Base-by-base conservation (phyloP, 2,113 vertebrate species). In the Heterotilapia buettikoferi region DNA sequence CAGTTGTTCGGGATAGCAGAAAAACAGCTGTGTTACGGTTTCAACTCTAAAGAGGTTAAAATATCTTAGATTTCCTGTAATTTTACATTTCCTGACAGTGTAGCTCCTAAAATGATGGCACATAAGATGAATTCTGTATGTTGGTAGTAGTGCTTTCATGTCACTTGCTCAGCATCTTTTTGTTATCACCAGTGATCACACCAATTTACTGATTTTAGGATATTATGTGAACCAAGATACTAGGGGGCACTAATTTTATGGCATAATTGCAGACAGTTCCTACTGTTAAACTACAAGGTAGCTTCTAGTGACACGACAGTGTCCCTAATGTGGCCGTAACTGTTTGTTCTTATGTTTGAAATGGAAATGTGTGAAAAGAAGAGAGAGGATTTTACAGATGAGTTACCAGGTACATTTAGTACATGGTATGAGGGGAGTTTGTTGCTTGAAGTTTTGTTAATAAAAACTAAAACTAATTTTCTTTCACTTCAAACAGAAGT, bases 401-500 rank as follows among this genome's bases (percentile, higher is more conserved):
- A 71, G 38, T 71, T 43, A 0, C 4, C 36, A 43, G 5, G 36
- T 71, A 0, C 0, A 1, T 68, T 5, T 68, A 40, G 6, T 68
- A 5, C 61, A 33, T 61, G 29, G 14, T 18, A 33, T 19, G 29
- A 61, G 57, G 56, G 9, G 4, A 26, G 38, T 16, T 45, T 73
- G 12, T 0, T 71, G 38, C 0, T 45, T 45, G 8, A 73, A 26
- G 40, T 45, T 45, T 47, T 76, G 13, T 47, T 29, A 29, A 76
- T 36, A n/a, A 66, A 66, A n/a, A 36, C 31, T 84, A 5, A 56
- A 63, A n/a, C 21, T 1, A 4, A n/a, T 9, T 66, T 82, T 61
- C 38, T 80, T 6, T n/a, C 73, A 31, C 26, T 21, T 68, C 66
- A 18, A 26, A 61, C 93, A 99, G 98, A 99, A 99, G 95, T 99